A percentile compares a stretch with the other conserved stretches of the same genome.
Evolutionary conservation across 1,140 invertebrate genomes (phyloP).

Genomic region (Neodiprion virginianus): DNA sequence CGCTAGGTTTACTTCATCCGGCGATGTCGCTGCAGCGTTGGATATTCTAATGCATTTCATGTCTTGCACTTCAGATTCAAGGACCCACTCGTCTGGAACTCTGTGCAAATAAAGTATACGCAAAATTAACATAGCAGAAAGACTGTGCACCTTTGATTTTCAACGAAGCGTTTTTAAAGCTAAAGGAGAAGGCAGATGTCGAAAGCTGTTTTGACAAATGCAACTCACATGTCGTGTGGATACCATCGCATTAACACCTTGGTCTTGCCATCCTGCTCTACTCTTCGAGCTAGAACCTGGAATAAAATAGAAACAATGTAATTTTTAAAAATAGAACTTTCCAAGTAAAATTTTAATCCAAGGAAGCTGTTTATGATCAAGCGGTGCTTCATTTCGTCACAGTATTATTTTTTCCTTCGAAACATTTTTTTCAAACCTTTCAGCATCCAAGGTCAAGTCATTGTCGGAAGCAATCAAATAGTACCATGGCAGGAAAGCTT

Average conservation of each 20-base stretch:
- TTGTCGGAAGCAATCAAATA: not conserved
- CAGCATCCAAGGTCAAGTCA: not conserved
- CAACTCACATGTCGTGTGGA: constrained; percentile 73
- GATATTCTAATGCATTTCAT: constrained; percentile 64
- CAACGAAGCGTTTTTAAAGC: not conserved
- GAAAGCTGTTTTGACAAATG: not conserved
- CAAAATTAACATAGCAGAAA: not conserved
- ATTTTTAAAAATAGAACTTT: constrained; percentile 7
- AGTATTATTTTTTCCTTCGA: not conserved
- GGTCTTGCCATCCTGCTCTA: constrained; percentile 66
- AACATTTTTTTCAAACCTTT: constrained; percentile 21
- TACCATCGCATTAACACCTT: constrained; percentile 73
- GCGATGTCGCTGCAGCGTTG: constrained; percentile 52
- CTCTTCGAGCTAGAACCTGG: constrained; percentile 69
- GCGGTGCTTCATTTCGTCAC: not conserved
- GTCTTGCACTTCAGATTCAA: constrained; percentile 64
- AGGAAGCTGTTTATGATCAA: not conserved
- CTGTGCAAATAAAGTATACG: constrained; percentile 54
- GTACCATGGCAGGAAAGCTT: not conserved
- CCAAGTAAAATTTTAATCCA: too few relatives aligned
- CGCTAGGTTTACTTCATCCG: constrained; percentile 50
- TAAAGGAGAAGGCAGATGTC: not conserved
- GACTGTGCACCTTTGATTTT: constrained; percentile 1
- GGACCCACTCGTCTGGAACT: constrained; percentile 69
- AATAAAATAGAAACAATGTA: constrained; percentile 26